Evolutionary conservation across 2,113 vertebrate species (phyloP).

Genomic region (Abramis brama): DNA sequence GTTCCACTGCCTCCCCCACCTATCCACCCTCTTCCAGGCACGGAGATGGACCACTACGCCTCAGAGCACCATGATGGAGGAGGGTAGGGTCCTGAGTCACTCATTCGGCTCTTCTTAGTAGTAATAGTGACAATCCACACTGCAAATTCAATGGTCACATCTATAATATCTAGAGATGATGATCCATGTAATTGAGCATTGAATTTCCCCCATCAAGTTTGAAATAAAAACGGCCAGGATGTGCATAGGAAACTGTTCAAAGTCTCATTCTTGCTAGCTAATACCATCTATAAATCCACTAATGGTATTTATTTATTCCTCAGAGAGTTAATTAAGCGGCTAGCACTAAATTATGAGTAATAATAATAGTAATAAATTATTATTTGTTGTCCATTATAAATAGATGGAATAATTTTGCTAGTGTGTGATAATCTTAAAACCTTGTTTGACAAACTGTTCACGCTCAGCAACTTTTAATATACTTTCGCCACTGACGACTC

Average conservation of each 20-base stretch:
- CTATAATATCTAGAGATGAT: background rate
- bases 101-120: background rate
- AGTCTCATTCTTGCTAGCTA: background rate
- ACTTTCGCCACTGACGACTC: background rate
- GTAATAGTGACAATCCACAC: background rate
- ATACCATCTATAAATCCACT: background rate
- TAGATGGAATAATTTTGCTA: background rate
- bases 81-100: slow-evolving; percentile 71
- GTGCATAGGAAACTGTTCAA: background rate
- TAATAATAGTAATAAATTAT: no score
- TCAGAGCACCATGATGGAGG: slow-evolving; percentile 90
- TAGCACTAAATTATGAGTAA: background rate
- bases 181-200: background rate
- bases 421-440: slow-evolving; percentile 16
- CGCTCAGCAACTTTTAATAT: slow-evolving; percentile 16
- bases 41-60: slow-evolving; percentile 92
- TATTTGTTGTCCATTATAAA: slow-evolving; percentile 21
- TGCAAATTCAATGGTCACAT: background rate
- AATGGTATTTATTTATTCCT: slow-evolving; percentile 2
- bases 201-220: background rate
- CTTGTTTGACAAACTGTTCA: slow-evolving; percentile 14
- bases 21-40: slow-evolving; percentile 93
- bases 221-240: background rate
- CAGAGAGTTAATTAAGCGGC: slow-evolving; percentile 7
- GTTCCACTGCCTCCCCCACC: slow-evolving; percentile 94